phyloP scores from a whole-genome alignment of 1,140 invertebrate genomes.

The Panagrolaimus sp. region DNA sequence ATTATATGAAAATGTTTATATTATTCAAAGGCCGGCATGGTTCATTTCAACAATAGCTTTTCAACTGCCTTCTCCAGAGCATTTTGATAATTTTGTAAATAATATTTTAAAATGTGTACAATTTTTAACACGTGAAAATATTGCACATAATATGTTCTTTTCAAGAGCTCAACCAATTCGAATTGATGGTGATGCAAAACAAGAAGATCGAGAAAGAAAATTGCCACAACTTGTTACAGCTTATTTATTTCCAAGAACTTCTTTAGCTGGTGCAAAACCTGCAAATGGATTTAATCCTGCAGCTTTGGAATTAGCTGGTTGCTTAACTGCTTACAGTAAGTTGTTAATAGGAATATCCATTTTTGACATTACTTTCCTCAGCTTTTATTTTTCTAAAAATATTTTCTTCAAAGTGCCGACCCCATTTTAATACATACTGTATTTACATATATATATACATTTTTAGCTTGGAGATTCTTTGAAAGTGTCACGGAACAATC shows the following conservation, averaged over 20 bases:
- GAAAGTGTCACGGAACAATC: slow-evolving; percentile 39
- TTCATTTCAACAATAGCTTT: slow-evolving; percentile 55
- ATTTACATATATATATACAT: background rate
- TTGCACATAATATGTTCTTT: slow-evolving; percentile 57
- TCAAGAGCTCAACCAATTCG: slow-evolving; percentile 47
- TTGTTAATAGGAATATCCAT: slow-evolving; percentile 10
- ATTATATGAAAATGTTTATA: slow-evolving; percentile 34
- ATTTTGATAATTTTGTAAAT: slow-evolving; percentile 49
- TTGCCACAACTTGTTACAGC: slow-evolving; percentile 48
- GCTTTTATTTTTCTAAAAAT: slow-evolving; percentile 4
- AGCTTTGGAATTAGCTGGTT: slow-evolving; percentile 53
- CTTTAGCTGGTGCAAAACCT: slow-evolving; percentile 45
- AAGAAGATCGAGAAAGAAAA: slow-evolving; percentile 19
- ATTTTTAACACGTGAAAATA: slow-evolving; percentile 45
- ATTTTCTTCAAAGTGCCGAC: slow-evolving; percentile 4
- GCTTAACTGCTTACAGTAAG: slow-evolving; percentile 56
- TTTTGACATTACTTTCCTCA: background rate
- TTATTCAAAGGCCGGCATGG: slow-evolving; percentile 50
- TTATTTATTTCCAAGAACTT: slow-evolving; percentile 54
- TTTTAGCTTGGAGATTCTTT: slow-evolving; percentile 47
- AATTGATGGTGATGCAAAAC: slow-evolving; percentile 27
- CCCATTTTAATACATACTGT: background rate
- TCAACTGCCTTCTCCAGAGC: slow-evolving; percentile 34
- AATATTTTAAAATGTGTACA: slow-evolving; percentile 41
- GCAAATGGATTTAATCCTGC: slow-evolving; percentile 55